Conservation (phyloP, 2,113 vertebrate genomes). For the Amia ocellicauda region DNA sequence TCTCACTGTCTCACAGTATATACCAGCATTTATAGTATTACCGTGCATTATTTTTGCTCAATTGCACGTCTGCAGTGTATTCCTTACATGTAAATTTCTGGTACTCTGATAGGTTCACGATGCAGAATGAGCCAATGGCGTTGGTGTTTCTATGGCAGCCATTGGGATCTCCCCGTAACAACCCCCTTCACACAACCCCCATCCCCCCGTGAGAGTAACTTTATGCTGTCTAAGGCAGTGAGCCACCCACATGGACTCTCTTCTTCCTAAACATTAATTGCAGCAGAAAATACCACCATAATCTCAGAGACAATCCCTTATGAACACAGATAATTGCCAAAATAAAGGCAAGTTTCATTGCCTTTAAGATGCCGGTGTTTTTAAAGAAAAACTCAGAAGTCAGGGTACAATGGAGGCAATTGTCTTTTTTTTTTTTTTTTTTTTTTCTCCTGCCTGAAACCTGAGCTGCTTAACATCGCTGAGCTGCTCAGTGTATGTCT, state of each 20-base stretch:
- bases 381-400: neutral
- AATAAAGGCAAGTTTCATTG: conserved; percentile 14
- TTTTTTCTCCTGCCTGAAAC: conserved; percentile 31
- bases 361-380: neutral
- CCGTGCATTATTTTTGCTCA: too few relatives aligned
- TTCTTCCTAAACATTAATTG: neutral
- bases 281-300: neutral
- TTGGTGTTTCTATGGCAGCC: too few relatives aligned
- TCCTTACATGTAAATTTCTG: too few relatives aligned
- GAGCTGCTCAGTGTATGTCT: conserved; percentile 31
- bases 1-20: too few relatives aligned
- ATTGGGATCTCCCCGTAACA: neutral
- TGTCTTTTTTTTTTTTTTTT: conserved; percentile 26
- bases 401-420: conserved; percentile 29
- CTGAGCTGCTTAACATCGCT: conserved; percentile 21
- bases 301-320: conserved; percentile 9
- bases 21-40: too few relatives aligned
- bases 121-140: too few relatives aligned
- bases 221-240: neutral
- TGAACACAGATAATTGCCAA: conserved; percentile 24
- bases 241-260: neutral
- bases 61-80: too few relatives aligned
- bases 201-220: neutral
- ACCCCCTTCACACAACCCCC: neutral
- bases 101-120: too few relatives aligned